phyloP scores from a whole-genome alignment of 2,797 vertebrate species.

The Sebastes kiyomatsui region DNA sequence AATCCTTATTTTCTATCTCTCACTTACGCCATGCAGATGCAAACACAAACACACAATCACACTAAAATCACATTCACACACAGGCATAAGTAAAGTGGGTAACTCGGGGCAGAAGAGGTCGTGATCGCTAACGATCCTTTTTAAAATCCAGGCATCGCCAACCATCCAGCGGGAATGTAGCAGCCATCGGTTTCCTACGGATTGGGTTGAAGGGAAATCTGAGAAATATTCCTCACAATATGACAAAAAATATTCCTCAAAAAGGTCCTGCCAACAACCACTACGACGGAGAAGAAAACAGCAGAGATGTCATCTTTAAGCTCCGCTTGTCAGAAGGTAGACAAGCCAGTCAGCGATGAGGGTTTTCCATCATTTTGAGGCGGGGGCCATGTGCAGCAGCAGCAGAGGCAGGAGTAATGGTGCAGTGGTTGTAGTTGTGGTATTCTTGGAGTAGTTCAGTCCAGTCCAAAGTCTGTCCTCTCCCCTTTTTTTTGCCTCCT shows the following conservation, averaged over 20 bases:
- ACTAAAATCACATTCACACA: conserved; percentile 42
- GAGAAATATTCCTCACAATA: conserved; percentile 80
- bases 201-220: conserved; percentile 73
- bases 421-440: not conserved
- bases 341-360: conserved; percentile 81
- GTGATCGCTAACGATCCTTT: conserved; percentile 64
- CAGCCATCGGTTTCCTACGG: conserved; percentile 76
- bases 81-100: conserved; percentile 2
- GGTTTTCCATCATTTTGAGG: conserved; percentile 84
- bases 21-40: conserved; percentile 54
- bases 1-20: conserved; percentile 19
- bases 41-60: conserved; percentile 42
- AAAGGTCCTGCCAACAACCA: conserved; percentile 14
- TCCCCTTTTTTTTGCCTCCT: conserved; percentile 48
- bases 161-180: conserved; percentile 57
- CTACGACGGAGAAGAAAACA: conserved; percentile 2
- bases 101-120: conserved; percentile 11
- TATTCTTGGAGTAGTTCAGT: conserved; percentile 60
- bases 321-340: conserved; percentile 82
- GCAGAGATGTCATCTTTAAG: conserved; percentile 83
- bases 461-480: conserved; percentile 84
- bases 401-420: not conserved
- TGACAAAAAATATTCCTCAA: conserved; percentile 37
- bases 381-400: conserved; percentile 50
- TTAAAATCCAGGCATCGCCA: conserved; percentile 83